Evolutionary conservation across 2,888 invertebrate species (phyloP).

Genomic region (Drosophila fulvimacula): DNA sequence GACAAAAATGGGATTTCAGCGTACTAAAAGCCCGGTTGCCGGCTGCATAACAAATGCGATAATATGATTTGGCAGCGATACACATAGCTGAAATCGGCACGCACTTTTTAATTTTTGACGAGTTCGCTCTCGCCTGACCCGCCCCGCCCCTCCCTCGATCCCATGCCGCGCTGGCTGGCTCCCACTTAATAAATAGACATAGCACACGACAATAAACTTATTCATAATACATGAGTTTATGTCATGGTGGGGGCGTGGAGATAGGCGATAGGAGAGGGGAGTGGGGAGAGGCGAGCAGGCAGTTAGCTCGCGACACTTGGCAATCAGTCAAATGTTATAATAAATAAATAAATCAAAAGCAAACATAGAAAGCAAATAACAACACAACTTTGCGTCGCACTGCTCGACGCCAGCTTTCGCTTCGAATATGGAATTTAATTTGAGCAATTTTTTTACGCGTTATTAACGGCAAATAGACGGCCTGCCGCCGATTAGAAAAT

Average conservation of each 20-base stretch:
- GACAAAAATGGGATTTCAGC: slow-evolving; percentile 56
- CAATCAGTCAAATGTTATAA: slow-evolving; percentile 74
- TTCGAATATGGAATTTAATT: slow-evolving; percentile 21
- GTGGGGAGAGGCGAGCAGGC: background rate
- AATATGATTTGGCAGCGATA: slow-evolving; percentile 70
- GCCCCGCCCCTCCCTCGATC: background rate
- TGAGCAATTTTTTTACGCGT: slow-evolving; percentile 5
- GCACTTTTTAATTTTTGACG: slow-evolving; percentile 51
- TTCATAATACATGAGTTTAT: slow-evolving; percentile 70
- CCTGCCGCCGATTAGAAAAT: slow-evolving; percentile 5
- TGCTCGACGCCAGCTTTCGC: slow-evolving; percentile 6
- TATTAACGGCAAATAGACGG: slow-evolving; percentile 2
- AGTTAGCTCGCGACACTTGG: slow-evolving; percentile 28
- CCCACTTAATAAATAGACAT: slow-evolving; percentile 50
- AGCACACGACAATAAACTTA: slow-evolving; percentile 68
- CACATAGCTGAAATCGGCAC: slow-evolving; percentile 58
- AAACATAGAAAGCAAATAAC: slow-evolving; percentile 25
- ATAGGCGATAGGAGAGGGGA: background rate
- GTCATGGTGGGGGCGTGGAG: background rate
- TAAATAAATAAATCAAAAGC: slow-evolving; percentile 67
- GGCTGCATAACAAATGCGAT: slow-evolving; percentile 68
- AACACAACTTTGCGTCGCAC: slow-evolving; percentile 1
- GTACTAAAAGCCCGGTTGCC: slow-evolving; percentile 9
- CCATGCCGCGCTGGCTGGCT: background rate
- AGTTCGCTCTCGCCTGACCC: background rate